Evolutionary conservation across 2,113 vertebrate genomes (phyloP), one percentile per base, ranked within the genome.

Genomic region (Picathartes gymnocephalus): DNA sequence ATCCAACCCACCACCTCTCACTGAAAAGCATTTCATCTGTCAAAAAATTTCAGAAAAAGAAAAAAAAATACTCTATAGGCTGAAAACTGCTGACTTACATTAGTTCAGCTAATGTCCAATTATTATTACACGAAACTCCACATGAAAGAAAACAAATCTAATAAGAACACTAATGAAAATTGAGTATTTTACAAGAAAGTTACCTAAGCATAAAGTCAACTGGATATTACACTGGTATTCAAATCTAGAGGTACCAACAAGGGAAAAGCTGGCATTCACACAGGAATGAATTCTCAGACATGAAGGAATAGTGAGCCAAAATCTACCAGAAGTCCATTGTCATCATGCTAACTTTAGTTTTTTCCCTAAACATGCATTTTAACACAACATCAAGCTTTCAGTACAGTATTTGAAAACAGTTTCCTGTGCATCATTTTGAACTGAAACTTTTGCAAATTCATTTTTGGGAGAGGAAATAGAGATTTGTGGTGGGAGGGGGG

Each of bases 151-250:
- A 51, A 80, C 37, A 53, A 39, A 40, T 30, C 78, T 79, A 93
- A 60, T 81, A 86, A 68, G 48, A 77, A 86, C 93, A 22, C 37
- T 95, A 92, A 95, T 91, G 87, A 95, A 93, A 95, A 93, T 28
- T 27, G 79, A 96, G 48, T 61, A 48, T 79, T 87, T 74, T 84
- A 91, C 86, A 95, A 44, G 80, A 40, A 84, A 86, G 53, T 79
- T 58, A 93, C 70, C 39, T 64, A 86, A 95, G 77, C 91, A 81
- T 85, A 39, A 92, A 92, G 37, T 50, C 44, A 69, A 72, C 31
- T 65, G 45, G 61, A 27, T 79, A 81, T n/a, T 31, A 45, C 18
- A 5, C 14, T 17, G 18, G 3, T 51, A 79, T 87, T 81, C 51
- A 73, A 74, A 87, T 21, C 37, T 65, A 78, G 35, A n/a, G 45